Conservation (phyloP, 2,888 invertebrate genomes). For the Dysmachus trigonus region DNA sequence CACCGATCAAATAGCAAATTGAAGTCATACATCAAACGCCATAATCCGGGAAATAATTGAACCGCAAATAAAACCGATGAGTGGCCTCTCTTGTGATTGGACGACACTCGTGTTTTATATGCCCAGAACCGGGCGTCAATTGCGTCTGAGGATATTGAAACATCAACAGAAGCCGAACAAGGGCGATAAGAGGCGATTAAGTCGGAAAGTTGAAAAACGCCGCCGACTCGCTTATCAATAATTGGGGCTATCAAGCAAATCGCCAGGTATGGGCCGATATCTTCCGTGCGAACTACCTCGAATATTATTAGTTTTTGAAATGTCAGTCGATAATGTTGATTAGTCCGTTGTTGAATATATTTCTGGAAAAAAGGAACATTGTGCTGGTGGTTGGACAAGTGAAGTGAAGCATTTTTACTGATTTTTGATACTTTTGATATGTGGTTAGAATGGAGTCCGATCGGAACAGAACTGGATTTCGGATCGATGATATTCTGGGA, state of each 20-base stretch:
- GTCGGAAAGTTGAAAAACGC: background rate
- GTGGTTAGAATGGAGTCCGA: background rate
- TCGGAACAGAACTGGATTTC: background rate
- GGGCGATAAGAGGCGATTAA: slow-evolving; percentile 14
- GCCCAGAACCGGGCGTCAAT: background rate
- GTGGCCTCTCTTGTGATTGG: slow-evolving; percentile 13
- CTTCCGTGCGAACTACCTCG: background rate
- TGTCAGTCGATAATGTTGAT: slow-evolving; percentile 16
- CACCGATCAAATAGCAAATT: slow-evolving; percentile 1
- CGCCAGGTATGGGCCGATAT: background rate
- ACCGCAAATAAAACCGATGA: slow-evolving; percentile 3
- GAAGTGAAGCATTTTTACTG: background rate
- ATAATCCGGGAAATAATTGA: slow-evolving; percentile 16
- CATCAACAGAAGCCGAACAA: slow-evolving; percentile 32
- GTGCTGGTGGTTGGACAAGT: background rate
- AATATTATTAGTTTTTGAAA: slow-evolving; percentile 17
- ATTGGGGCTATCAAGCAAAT: background rate
- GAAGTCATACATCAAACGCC: slow-evolving; percentile 22
- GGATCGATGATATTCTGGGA: background rate
- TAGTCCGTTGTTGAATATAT: background rate
- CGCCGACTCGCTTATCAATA: slow-evolving; percentile 5
- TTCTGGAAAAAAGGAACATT: background rate
- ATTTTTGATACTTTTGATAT: background rate
- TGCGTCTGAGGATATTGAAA: background rate
- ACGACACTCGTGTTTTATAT: background rate